Evolutionary conservation across 2,797 vertebrate genomes (phyloP).

Genomic region (Gymnopithys bicolor): DNA sequence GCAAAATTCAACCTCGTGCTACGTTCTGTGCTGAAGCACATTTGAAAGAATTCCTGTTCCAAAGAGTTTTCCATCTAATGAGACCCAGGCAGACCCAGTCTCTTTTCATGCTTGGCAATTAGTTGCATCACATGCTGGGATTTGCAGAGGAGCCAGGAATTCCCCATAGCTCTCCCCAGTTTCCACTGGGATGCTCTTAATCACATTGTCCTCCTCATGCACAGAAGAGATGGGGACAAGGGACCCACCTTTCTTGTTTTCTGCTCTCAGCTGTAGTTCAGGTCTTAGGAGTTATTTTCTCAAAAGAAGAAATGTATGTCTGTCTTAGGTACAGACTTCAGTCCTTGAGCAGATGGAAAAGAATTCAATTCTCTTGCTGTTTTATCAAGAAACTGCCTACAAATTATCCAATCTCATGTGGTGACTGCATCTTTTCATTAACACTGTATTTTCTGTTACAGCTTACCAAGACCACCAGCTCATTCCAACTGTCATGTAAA

Average conservation of each 20-base stretch:
- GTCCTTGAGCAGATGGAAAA: slow-evolving; percentile 5
- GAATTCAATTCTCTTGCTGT: not conserved
- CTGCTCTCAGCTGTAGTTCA: not conserved
- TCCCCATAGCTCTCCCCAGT: not conserved
- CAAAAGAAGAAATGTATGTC: not conserved
- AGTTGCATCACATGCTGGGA: not conserved
- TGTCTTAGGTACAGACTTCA: not conserved
- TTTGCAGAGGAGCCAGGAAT: not conserved
- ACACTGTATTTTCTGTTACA: not conserved
- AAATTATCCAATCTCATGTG: not conserved
- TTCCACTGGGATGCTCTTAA: not conserved
- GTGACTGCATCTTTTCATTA: not conserved
- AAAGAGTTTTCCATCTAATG: not conserved
- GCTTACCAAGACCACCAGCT: not conserved
- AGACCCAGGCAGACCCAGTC: not conserved
- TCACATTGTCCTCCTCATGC: not conserved
- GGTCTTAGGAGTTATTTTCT: not conserved
- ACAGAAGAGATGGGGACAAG: not conserved
- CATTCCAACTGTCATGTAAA: slow-evolving; percentile 7
- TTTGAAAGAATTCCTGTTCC: not conserved
- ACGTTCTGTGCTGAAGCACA: not conserved
- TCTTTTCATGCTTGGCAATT: slow-evolving; percentile 12
- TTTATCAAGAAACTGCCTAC: not conserved
- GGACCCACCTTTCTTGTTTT: not conserved
- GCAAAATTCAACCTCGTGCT: not conserved